Percentiles rank a stretch among this genome's conserved stretches.
phyloP scores from a whole-genome alignment of 2,797 vertebrate genomes.

The Orientallactaga sibirica region DNA sequence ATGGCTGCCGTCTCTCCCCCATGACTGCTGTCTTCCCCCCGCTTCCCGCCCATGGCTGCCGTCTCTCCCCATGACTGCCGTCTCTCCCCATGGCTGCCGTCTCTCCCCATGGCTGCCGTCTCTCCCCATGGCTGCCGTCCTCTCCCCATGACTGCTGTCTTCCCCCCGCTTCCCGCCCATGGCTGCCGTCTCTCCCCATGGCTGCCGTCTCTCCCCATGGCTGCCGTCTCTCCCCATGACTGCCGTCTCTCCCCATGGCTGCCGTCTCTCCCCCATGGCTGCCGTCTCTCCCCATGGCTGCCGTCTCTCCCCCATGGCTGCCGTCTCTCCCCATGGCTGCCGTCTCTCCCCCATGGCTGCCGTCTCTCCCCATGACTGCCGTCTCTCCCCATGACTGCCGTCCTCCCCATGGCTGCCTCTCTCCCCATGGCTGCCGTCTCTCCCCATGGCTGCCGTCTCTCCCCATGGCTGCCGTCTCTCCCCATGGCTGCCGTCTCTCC shows the following conservation, averaged over 20 bases:
- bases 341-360: too few species aligned
- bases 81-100: neutral
- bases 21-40: accelerated
- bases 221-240: neutral
- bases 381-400: neutral
- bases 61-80: neutral
- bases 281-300: neutral
- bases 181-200: neutral
- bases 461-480: neutral
- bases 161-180: accelerated
- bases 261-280: too few species aligned
- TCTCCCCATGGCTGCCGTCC: too few species aligned
- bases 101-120: neutral
- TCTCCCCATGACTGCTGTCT: neutral
- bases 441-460: neutral
- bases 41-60: too few species aligned
- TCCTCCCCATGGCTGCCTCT: neutral
- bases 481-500: neutral
- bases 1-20: neutral
- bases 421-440: neutral
- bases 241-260: accelerated
- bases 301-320: neutral
- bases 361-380: neutral
- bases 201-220: too few species aligned
- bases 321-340: accelerated